Evolutionary conservation across 1,140 invertebrate species (phyloP), one percentile per base, ranked within the genome.

Genomic region (Cotesia typhae): DNA sequence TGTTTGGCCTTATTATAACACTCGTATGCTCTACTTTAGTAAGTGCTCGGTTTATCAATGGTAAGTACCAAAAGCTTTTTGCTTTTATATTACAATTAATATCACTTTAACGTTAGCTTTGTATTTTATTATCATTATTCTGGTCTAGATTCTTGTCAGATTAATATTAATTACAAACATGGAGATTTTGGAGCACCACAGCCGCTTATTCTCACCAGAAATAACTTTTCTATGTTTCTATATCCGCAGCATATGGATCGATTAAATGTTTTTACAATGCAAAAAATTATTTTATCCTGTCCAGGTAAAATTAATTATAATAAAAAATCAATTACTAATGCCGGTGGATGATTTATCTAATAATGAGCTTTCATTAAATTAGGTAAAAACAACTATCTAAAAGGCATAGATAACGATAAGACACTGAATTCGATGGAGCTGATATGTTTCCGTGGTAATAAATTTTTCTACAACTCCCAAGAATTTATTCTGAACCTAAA

Each of bases 131-230:
- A 10, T 51, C 9, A 64, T n/a, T 14, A 17, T 51, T 28, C 47
- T 12, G 35, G 65, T 77, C 75, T n/a, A 20, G 59, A n/a, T 3
- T 51, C n/a, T 4, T 83, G 81, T 35, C 6, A 9, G 1, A 38
- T 84, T 4, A 79, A 75, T 7, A 74, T 74, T 55, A 68, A 72
- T 3, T 79, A 79, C 20, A 36, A 52, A 20, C 47, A 64, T 4
- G 79, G 80, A 3, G 78, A 83, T 69, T 70, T 84, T 2, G 76
- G 71, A 4, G 74, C 81, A 6, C 78, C 80, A 7, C 79, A 82
- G 38, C 81, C 83, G 10, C 65, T 83, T 35, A 67, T 82, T 10
- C 52, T 83, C 5, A 74, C 47, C 6, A 60, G 59, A 67, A 14
- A 64, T 51, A 55, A 61, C 10, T 35, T 20, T 4, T 59, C 51